phyloP scores from a whole-genome alignment of 2,797 vertebrate genomes.

The Alosa sapidissima region DNA sequence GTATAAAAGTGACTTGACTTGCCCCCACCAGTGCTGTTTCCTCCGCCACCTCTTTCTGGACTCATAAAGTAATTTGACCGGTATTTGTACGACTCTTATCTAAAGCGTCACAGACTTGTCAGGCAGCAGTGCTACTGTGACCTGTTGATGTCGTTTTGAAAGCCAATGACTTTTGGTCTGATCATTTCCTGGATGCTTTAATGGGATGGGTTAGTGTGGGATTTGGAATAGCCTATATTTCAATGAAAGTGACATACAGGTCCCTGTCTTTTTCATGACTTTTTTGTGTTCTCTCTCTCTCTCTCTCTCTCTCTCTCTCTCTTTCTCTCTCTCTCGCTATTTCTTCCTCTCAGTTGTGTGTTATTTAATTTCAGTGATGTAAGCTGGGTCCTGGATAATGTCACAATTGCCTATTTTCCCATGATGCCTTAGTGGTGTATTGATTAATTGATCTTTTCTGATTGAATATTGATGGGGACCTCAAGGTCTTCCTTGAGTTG shows the following conservation, averaged over 20 bases:
- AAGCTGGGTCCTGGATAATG: neutral
- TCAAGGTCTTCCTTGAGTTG: neutral
- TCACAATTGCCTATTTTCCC: neutral
- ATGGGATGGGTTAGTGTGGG: neutral
- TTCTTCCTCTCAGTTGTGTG: neutral
- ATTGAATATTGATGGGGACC: neutral
- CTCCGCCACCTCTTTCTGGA: too few relatives aligned
- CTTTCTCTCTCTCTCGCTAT: neutral
- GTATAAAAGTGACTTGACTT: too few relatives aligned
- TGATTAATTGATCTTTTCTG: neutral
- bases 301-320: conserved; percentile 24
- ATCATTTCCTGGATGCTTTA: neutral
- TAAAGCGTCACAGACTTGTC: too few relatives aligned
- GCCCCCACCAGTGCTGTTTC: too few relatives aligned
- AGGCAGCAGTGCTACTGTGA: too few relatives aligned
- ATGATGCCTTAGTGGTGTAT: neutral
- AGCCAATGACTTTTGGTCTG: neutral
- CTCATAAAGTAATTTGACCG: too few relatives aligned
- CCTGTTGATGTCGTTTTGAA: neutral
- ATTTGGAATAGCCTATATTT: neutral
- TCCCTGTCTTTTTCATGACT: neutral
- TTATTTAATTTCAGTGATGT: neutral
- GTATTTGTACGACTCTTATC: too few relatives aligned
- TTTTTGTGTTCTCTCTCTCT: neutral
- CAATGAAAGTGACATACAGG: neutral